A percentile compares a stretch with the other conserved stretches of the same genome.
phyloP scores from a whole-genome alignment of 2,113 vertebrate genomes.

The Oryzias javanicus region DNA sequence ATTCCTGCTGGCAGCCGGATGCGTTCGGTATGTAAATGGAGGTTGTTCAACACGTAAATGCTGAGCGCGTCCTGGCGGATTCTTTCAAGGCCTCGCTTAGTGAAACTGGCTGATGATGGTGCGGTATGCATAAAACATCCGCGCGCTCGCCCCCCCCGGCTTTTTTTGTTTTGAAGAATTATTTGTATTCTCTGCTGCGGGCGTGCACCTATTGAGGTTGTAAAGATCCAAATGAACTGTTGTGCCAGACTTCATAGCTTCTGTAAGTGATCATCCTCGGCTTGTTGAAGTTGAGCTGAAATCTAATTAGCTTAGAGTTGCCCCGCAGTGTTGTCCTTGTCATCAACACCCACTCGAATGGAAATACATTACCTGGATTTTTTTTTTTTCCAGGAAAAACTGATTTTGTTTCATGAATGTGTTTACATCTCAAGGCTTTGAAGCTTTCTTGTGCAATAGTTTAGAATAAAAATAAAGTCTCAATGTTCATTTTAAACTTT shows the following conservation, averaged over 20 bases:
- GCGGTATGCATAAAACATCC: conserved; percentile 1
- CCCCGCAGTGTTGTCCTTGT: conserved; percentile 33
- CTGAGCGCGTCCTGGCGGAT: conserved; percentile 23
- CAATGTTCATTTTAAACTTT: conserved; percentile 57
- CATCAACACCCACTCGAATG: conserved; percentile 52
- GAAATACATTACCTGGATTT: conserved; percentile 30
- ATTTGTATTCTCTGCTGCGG: conserved; percentile 38
- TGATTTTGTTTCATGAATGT: conserved; percentile 43
- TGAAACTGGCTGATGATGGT: conserved; percentile 47
- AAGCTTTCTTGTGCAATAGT: neutral
- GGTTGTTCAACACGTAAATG: conserved; percentile 17
- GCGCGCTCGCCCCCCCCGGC: neutral
- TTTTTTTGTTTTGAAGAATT: conserved; percentile 38
- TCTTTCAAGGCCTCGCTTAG: conserved; percentile 16
- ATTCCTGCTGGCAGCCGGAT: conserved; percentile 40
- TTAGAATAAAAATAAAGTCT: conserved; percentile 3
- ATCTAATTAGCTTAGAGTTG: conserved; percentile 42
- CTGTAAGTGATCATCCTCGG: conserved; percentile 35
- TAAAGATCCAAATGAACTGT: conserved; percentile 38
- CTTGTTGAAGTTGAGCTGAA: conserved; percentile 19
- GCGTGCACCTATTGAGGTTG: conserved; percentile 31
- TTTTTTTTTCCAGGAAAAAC: conserved; percentile 19
- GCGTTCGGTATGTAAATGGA: conserved; percentile 29
- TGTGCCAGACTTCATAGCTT: conserved; percentile 33
- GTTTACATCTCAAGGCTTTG: conserved; percentile 48